Base-by-base conservation (phyloP, 2,797 vertebrate genomes). In the Tauraco hartlaubi region DNA sequence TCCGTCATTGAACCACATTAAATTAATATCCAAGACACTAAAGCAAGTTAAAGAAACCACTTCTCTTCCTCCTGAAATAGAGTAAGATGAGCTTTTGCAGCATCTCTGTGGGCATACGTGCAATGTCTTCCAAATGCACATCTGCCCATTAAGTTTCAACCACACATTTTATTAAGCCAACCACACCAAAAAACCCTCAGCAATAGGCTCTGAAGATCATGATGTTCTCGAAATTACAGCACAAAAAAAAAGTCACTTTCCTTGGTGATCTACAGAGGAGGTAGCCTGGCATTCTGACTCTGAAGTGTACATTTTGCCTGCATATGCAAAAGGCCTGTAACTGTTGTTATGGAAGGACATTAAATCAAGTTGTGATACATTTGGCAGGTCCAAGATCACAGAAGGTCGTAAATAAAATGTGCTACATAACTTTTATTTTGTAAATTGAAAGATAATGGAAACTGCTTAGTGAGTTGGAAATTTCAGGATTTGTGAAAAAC, bases 1-100 rank as follows among this genome's bases (percentile, higher is more conserved):
- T 91, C 89, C 11, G 5, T 81, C 84, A 91, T 0, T 33, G 49
- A 85, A 72, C 76, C 74, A 89, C 81, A 91, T 33, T 59, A 81
- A 94, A 68, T 86, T 90, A 72, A 80, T 43, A 37, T 73, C 41
- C 80, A 73, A 51, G 54, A 94, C 15, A 44, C 41, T 58, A 87
- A 82, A 87, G 19, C 54, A 88, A 80, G 64, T 79, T 74, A 81
- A 81, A 77, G 67, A 94, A 93, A 91, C 56, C 81, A 79, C 90
- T 82, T 85, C 29, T 63, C 46, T 92, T 91, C 80, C 78, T 79
- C 54, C 35, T 72, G 26, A 85, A 85, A 89, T 35, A 67, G 13
- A 55, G 7, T 26, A 67, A 91, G 35, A 80, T 0, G 2, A 85
- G 83, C 31, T 66, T 89, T 71, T 92, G 25, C 25, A 94, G 25